Base-by-base conservation (phyloP, 2,113 vertebrate genomes). In the Marmota flaviventris region DNA sequence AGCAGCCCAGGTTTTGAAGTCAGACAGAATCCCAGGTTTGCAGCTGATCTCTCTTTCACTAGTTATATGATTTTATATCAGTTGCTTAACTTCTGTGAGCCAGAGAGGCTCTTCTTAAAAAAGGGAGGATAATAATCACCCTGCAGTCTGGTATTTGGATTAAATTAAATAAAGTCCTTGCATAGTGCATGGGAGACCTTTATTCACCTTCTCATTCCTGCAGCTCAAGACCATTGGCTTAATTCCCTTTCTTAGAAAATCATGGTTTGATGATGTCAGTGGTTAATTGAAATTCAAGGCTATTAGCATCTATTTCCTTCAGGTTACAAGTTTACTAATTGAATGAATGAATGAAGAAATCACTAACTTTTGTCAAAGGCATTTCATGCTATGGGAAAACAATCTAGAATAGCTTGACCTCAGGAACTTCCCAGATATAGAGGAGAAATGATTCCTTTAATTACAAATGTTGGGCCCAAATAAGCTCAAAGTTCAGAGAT, bases 101-200 rank as follows among this genome's bases (percentile, higher is more conserved):
- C 70, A 61, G 63, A n/a, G 24, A 45, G 9, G 8, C 24, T 92
- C 39, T 67, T 89, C 37, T 72, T 51, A 10, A 90, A 51, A 20
- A 7, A 5, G 34, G 85, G 27, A 39, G 61, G 75, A 18, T 37
- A 77, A 24, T 39, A 78, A 61, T 58, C 12, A 11, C 39, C 65
- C 61, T 72, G 8, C 8, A 75, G 20, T 32, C 17, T 65, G 81
- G 12, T 25, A 25, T 48, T 42, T 11, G 16, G 42, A 34, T 70
- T n/a, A 34, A 32, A 56, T 61, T 14, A 37, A 69, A 29, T 11
- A 2, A 83, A 78, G 70, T 34, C 20, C 58, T 39, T 78, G 61
- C 9, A 29, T 5, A 17, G 14, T n/a, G 18, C 12, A 3, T 0
- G 8, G 37, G 45, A 69, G n/a, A 17, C 0, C 4, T 10, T 77